Evolutionary conservation across 2,113 vertebrate genomes (phyloP).

Genomic region (Barbus barbus): DNA sequence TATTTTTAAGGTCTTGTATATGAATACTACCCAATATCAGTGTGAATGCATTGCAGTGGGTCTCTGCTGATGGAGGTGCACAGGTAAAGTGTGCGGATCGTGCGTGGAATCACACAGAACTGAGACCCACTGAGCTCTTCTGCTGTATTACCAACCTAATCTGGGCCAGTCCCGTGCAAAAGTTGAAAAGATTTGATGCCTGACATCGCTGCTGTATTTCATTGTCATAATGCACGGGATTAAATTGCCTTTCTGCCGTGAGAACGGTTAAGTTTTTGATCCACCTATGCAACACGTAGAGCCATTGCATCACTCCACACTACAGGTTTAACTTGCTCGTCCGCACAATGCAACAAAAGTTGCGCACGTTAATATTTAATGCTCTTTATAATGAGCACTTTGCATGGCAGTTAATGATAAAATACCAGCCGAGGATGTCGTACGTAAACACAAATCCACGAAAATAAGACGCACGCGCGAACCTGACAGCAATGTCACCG

Average conservation of each 20-base stretch:
- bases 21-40: not conserved
- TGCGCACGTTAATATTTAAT: not conserved
- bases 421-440: not conserved
- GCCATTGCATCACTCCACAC: conserved; percentile 52
- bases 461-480: conserved; percentile 57
- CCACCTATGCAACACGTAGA: conserved; percentile 29
- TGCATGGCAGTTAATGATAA: not conserved
- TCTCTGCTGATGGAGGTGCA: conserved; percentile 30
- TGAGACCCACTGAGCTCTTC: conserved; percentile 59
- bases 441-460: conserved; percentile 5
- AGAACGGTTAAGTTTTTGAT: not conserved
- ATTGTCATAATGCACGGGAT: not conserved
- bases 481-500: conserved; percentile 60
- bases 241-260: not conserved
- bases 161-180: conserved; percentile 58
- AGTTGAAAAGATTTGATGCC: not conserved
- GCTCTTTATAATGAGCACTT: not conserved
- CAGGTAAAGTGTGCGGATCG: conserved; percentile 73
- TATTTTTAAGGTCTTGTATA: not conserved
- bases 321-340: conserved; percentile 33
- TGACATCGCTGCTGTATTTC: not conserved
- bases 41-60: not conserved
- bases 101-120: conserved; percentile 77
- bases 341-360: conserved; percentile 3
- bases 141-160: no score